Base-by-base conservation (phyloP, 2,113 vertebrate genomes). In the Clarias batrachus region DNA sequence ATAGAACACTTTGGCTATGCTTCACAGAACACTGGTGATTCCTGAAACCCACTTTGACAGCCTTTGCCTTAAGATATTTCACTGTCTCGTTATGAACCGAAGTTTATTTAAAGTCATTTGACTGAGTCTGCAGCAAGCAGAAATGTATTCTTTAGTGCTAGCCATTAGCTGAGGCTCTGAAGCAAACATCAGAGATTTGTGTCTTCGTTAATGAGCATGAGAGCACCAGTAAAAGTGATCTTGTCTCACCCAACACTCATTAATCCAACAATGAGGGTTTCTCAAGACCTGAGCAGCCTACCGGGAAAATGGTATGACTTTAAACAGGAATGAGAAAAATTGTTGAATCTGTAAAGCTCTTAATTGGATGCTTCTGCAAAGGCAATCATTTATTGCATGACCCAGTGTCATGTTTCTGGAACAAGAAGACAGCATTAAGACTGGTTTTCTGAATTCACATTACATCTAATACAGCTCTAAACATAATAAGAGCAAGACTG, bases 231-330 rank as follows among this genome's bases (percentile, higher is more conserved):
- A 85, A 83, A 89, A 91, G 88, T 92, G 92, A 94, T 93, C 89
- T 91, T 52, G 82, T 90, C 88, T 91, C 91, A 89, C 89, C 86
- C 87, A 78, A 78, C 86, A 88, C 92, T 94, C 93, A 93, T 94
- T 95, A 94, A 91, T 92, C 77, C 84, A 80, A 71, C 93, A 92
- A 92, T 92, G 87, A 89, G 0, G 90, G 91, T 91, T 93, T 91
- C 92, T 92, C 92, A 93, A 70, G 88, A 88, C 88, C 90, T 65
- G 63, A 70, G 90, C 60, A 88, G 91, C 90, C 89, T 90, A 91
- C 84, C 86, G 87, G 76, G 78, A 85, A 92, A 92, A 91, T 37
- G 89, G 91, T 82, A 89, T 78, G 86, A 81, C 86, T 84, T 80
- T 87, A 90, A 86, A 86, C 79, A 74, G 41, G 71, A 90, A 60